phyloP scores from a whole-genome alignment of 1,140 invertebrate genomes.

The Zophobas atratus region DNA sequence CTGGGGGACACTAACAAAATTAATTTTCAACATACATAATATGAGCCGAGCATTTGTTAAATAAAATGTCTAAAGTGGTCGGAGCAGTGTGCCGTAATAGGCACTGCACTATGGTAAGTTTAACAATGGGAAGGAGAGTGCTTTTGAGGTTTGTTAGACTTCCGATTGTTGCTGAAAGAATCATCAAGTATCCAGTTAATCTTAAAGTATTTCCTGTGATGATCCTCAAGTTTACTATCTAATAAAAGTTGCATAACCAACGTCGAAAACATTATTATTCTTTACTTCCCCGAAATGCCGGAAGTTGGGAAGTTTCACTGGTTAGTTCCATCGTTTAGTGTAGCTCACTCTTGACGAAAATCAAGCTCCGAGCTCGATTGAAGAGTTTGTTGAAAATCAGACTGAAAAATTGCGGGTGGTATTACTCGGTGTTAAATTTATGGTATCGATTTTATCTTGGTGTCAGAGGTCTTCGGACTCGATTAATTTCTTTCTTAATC shows the following conservation, averaged over 20 bases:
- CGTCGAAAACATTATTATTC: conserved; percentile 21
- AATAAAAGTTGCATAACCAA: conserved; percentile 29
- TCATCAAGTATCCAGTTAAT: conserved; percentile 28
- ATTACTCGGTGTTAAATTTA: not conserved
- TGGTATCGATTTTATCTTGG: not conserved
- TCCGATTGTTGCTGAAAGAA: conserved; percentile 20
- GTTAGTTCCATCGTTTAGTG: conserved; percentile 14
- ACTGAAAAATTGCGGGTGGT: not conserved
- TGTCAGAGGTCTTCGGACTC: conserved; percentile 5
- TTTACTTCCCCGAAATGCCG: not conserved
- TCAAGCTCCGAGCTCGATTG: not conserved
- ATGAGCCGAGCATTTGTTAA: too few species aligned
- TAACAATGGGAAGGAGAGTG: not conserved
- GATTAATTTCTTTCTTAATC: conserved; percentile 20
- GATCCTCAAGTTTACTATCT: conserved; percentile 20
- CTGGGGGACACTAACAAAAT: too few species aligned
- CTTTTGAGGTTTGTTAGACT: conserved; percentile 12
- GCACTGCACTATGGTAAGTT: too few species aligned
- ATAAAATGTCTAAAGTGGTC: too few species aligned
- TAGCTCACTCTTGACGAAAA: conserved; percentile 1
- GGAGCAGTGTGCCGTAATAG: too few species aligned
- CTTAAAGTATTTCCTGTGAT: not conserved
- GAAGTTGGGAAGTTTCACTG: conserved; percentile 9
- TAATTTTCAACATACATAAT: too few species aligned
- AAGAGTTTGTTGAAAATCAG: conserved; percentile 2